Evolutionary conservation across 2,113 vertebrate species (phyloP).

Genomic region (Eptesicus fuscus): DNA sequence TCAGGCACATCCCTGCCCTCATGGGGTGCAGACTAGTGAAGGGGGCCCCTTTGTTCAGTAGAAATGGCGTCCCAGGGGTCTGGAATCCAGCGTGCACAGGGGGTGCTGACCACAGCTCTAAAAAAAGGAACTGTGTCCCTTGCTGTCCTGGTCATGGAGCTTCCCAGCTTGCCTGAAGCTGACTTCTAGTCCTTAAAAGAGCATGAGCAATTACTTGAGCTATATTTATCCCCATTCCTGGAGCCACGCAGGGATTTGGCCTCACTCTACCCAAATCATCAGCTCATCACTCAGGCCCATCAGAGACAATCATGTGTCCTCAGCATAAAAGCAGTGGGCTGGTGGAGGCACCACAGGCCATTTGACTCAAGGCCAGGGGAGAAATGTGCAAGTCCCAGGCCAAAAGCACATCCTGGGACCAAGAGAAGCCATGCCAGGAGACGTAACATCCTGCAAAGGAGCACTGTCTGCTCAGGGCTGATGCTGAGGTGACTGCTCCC

Average conservation of each 20-base stretch:
- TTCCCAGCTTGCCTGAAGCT: conserved; percentile 71
- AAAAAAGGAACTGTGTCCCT: conserved; percentile 70
- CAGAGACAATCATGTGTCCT: conserved; percentile 13
- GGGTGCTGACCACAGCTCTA: conserved; percentile 57
- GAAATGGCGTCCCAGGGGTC: not conserved
- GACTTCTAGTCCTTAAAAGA: conserved; percentile 75
- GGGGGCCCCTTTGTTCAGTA: not conserved
- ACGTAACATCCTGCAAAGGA: conserved; percentile 44
- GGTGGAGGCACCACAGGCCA: not conserved
- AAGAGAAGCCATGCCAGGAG: conserved; percentile 28
- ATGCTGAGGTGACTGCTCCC: not conserved
- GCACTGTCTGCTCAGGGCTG: not conserved
- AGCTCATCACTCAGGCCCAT: conserved; percentile 58
- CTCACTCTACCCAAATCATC: conserved; percentile 57
- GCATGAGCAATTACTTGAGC: conserved; percentile 60
- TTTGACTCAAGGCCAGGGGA: conserved; percentile 23
- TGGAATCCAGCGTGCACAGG: not conserved
- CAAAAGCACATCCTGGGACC: conserved; percentile 27
- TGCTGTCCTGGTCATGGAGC: conserved; percentile 63
- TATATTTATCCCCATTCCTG: conserved; percentile 72
- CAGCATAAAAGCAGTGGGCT: not conserved
- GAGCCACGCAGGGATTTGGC: conserved; percentile 73
- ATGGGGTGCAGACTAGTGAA: not conserved
- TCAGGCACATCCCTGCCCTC: not conserved
- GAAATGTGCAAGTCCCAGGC: not conserved